Evolutionary conservation across 2,888 invertebrate species (phyloP), one percentile per base, ranked within the genome.

Genomic region (Phengaris arion): DNA sequence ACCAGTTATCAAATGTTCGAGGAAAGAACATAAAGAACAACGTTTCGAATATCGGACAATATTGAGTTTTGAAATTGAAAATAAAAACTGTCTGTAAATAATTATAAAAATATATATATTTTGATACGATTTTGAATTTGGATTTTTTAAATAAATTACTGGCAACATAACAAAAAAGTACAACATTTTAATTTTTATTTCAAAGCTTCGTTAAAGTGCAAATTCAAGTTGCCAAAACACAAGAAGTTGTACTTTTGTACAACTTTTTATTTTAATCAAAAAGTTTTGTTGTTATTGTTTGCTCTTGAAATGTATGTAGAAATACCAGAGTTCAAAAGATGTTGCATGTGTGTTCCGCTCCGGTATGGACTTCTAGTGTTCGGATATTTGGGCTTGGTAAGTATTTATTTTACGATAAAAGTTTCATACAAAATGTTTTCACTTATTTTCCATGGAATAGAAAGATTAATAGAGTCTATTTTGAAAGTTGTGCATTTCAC

Each of bases 371-470:
- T 83, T 55, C 55, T 82, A n/a, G 46, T 78, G 2, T 81, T 79
- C 77, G 81, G 79, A 22, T 82, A 81, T 74, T 48, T 79, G 7
- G 81, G 78, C 59, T 8, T 82, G 78, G 82, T 82, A 75, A 82
- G 82, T 79, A 35, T 45, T 75, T 52, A 0, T 22, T 12, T n/a
- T 55, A n/a, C 35, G 35, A 55, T 55, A 10, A 7, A 55, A 15
- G n/a, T 55, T n/a, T n/a, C 13, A n/a, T 13, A 7, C 13, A 54
- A 13, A 13, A 54, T 35, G 35, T 35, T 10, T 59, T 15, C 15
- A 59, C 15, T 59, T 59, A 22, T 1, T 13, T 59, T 59, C 54
- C 12, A 54, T 12, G 13, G 10, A 54, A 54, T 12, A 4, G 6
- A 55, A 7, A 55, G n/a, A 15, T 55, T 55, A 13, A 13, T 54